These are phyloP conservation scores for Xestia sexstrigata DNA, from an alignment of 2,888 invertebrate species.

Conservation along the genomic window DNA sequence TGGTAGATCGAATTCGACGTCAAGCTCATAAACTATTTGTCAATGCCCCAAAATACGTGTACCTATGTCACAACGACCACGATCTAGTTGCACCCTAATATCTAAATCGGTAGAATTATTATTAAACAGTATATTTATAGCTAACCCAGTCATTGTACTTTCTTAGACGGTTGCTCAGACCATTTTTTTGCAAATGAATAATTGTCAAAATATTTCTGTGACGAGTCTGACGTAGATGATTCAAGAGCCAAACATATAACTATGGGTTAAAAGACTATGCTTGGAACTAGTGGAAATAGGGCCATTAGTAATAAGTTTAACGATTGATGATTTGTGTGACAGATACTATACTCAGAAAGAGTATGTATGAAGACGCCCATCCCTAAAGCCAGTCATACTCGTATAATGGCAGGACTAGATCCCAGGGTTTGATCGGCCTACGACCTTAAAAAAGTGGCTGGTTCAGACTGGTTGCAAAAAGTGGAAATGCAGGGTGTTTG, in stretches of 20 bases:
- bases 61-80: neutral
- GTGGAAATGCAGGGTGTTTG: neutral
- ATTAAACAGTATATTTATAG: conserved; percentile 39
- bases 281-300: neutral
- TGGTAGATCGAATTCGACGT: neutral
- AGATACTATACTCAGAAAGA: neutral
- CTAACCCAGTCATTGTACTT: conserved; percentile 43
- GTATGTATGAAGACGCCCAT: neutral
- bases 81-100: conserved; percentile 11
- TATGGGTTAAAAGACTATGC: neutral
- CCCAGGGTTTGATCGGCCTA: neutral
- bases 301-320: neutral
- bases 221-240: conserved; percentile 5
- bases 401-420: neutral
- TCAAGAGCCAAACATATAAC: conserved; percentile 16
- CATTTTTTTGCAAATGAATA: conserved; percentile 39
- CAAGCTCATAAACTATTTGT: neutral
- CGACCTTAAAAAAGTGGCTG: neutral
- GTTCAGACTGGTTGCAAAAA: neutral
- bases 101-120: conserved; percentile 40
- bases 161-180: conserved; percentile 26
- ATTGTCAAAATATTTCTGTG: conserved; percentile 7
- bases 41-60: neutral
- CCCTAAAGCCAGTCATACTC: neutral
- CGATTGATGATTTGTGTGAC: neutral